phyloP scores from a whole-genome alignment of 2,113 vertebrate species.

The Myotis davidii region DNA sequence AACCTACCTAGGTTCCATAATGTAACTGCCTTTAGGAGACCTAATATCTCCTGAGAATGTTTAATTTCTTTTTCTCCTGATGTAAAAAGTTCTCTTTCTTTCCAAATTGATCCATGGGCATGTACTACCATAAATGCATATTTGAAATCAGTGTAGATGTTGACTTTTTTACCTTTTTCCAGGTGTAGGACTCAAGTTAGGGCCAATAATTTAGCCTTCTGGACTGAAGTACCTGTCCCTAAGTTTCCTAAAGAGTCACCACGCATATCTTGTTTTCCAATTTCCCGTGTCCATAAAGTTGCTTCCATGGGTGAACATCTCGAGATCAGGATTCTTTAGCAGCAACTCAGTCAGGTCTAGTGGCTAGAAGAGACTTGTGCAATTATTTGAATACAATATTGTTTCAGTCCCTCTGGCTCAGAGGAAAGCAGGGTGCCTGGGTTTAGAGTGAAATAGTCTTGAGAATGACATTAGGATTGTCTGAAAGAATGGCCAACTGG shows the following conservation, averaged over 20 bases:
- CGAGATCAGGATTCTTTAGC: not conserved
- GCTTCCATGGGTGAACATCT: not conserved
- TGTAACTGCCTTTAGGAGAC: not conserved
- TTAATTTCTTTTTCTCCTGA: not conserved
- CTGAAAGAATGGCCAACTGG: not conserved
- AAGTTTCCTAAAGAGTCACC: not conserved
- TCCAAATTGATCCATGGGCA: not conserved
- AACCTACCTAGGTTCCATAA: not conserved
- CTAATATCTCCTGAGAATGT: not conserved
- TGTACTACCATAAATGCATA: not conserved
- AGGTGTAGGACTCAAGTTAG: not conserved
- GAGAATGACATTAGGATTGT: not conserved
- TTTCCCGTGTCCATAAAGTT: not conserved
- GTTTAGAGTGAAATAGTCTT: not conserved
- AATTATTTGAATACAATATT: not conserved
- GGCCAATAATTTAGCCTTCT: not conserved
- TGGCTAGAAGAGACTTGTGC: not conserved
- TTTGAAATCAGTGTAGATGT: not conserved
- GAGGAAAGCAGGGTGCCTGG: not conserved
- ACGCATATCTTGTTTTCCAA: not conserved
- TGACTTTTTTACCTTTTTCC: not conserved
- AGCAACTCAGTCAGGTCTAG: not conserved
- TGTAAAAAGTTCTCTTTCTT: not conserved
- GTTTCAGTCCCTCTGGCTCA: not conserved
- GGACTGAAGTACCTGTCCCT: not conserved